Conservation (phyloP, 2,113 vertebrate species). For the Grus americana region DNA sequence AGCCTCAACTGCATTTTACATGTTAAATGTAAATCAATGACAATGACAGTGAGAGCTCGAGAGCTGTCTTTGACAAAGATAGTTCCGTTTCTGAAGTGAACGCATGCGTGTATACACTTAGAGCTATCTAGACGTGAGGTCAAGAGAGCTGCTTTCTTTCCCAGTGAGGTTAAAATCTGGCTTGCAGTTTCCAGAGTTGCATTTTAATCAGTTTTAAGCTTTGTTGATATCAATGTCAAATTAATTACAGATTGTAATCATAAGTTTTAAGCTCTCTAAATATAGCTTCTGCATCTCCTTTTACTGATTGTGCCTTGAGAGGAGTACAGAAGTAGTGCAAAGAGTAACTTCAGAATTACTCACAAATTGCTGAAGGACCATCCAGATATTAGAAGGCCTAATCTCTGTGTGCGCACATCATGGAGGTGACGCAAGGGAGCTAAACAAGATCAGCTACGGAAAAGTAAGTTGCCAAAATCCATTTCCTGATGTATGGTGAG, state of each 20-base stretch:
- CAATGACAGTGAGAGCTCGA: background rate
- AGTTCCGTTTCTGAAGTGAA: background rate
- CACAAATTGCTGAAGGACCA: background rate
- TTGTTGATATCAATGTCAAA: background rate
- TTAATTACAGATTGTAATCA: background rate
- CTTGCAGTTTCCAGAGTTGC: background rate
- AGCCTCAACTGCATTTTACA: background rate
- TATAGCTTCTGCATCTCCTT: background rate
- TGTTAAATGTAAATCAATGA: background rate
- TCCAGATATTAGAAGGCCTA: rapidly evolving
- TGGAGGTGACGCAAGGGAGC: background rate
- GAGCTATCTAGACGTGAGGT: background rate
- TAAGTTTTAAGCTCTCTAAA: background rate
- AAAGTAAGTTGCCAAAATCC: background rate
- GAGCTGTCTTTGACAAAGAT: background rate
- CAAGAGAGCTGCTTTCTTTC: background rate
- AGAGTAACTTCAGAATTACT: background rate
- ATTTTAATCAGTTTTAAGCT: background rate
- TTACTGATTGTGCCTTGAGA: background rate
- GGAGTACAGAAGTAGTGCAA: background rate
- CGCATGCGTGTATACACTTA: rapidly evolving
- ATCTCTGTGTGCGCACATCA: rapidly evolving
- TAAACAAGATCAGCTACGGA: rapidly evolving
- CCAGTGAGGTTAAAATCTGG: background rate
- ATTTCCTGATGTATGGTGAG: background rate